A percentile compares a stretch with the other conserved stretches of the same genome.
These are phyloP conservation scores for Polydesmus complanatus DNA, from an alignment of 2,888 invertebrate species.

Conservation along the genomic window DNA sequence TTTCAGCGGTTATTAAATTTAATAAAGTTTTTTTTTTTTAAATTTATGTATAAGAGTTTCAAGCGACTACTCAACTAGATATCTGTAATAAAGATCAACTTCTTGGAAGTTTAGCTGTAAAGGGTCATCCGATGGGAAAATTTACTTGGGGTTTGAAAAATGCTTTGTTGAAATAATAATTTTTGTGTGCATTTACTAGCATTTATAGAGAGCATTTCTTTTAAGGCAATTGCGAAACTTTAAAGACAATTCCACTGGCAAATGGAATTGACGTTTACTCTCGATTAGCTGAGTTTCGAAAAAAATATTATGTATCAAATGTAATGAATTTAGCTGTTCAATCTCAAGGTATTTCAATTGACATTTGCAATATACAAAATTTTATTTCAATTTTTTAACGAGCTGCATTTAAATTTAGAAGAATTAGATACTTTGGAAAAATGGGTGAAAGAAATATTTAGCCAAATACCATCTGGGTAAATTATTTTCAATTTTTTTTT, in stretches of 20 bases:
- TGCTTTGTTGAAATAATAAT: too few species aligned
- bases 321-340: conserved; percentile 77
- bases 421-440: conserved; percentile 45
- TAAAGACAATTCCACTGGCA: conserved; percentile 25
- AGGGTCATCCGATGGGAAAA: conserved; percentile 49
- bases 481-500: conserved; percentile 12
- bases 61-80: conserved; percentile 61
- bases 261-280: conserved; percentile 41
- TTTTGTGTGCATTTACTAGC: too few species aligned
- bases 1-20: background rate
- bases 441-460: conserved; percentile 50
- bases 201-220: too few species aligned
- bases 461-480: conserved; percentile 50
- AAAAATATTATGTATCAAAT: conserved; percentile 68
- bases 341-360: conserved; percentile 31
- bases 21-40: too few species aligned
- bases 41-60: conserved; percentile 69
- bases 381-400: too few species aligned
- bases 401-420: conserved; percentile 24
- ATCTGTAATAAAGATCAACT: conserved; percentile 60
- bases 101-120: conserved; percentile 50
- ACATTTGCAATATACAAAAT: too few species aligned
- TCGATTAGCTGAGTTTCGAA: conserved; percentile 56
- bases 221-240: conserved; percentile 28
- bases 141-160: conserved; percentile 73